Conservation (phyloP, 2,797 vertebrate species). For the Peromyscus melanophrys region DNA sequence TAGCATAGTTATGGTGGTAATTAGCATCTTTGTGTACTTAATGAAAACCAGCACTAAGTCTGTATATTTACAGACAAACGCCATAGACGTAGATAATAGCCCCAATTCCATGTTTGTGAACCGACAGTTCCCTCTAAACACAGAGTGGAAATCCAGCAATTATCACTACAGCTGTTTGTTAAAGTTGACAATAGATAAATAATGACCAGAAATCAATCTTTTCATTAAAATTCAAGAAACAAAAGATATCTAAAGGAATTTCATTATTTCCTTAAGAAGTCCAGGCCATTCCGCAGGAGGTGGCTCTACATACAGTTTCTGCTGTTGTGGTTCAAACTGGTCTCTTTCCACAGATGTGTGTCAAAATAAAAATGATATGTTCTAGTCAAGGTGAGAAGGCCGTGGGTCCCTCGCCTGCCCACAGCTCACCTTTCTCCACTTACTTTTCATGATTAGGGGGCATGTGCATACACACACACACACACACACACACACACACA, state of each 20-base stretch:
- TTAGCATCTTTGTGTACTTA: constrained; percentile 85
- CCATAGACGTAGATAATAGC: constrained; percentile 81
- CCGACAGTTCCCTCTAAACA: constrained; percentile 79
- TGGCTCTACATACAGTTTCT: not conserved
- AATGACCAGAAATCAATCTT: constrained; percentile 86
- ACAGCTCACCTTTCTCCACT: not conserved
- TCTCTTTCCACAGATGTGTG: not conserved
- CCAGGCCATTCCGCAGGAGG: not conserved
- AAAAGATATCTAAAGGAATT: constrained; percentile 81
- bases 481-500: too few relatives aligned
- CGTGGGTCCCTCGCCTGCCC: not conserved
- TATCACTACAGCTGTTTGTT: constrained; percentile 86
- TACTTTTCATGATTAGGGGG: not conserved
- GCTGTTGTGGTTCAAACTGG: not conserved
- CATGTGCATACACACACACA: not conserved
- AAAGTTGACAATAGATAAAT: constrained; percentile 87
- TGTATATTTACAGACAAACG: constrained; percentile 83
- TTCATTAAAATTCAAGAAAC: constrained; percentile 84
- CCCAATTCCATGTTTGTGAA: constrained; percentile 83
- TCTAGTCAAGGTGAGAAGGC: not conserved
- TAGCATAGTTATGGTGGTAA: constrained; percentile 84
- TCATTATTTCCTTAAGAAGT: constrained; percentile 72
- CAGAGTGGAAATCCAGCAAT: constrained; percentile 82
- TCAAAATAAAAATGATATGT: not conserved
- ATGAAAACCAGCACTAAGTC: constrained; percentile 84